Evolutionary conservation across 23 tunicate species (phyloP).

Genomic region (Aplidium turbinatum): DNA sequence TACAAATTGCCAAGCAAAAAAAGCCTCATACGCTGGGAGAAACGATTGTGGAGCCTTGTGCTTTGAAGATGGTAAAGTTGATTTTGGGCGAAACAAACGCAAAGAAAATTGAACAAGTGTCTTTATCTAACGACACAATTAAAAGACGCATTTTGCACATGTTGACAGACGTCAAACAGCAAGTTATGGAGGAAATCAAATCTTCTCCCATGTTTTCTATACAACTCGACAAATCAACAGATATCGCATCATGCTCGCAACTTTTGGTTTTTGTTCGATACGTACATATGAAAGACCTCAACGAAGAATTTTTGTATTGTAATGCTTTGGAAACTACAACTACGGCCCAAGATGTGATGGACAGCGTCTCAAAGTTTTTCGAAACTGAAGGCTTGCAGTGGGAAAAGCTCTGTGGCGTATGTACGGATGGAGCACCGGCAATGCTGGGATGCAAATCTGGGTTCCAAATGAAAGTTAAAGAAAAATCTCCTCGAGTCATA

Average conservation of each 20-base stretch:
- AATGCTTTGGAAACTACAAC: constrained; percentile 36
- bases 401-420: constrained; percentile 56
- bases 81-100: constrained; percentile 32
- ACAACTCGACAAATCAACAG: constrained; percentile 27
- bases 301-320: no score
- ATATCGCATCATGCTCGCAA: constrained; percentile 46
- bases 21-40: constrained; percentile 24
- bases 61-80: constrained; percentile 27
- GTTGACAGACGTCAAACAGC: constrained; percentile 39
- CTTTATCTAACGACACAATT: constrained; percentile 21
- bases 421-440: constrained; percentile 37
- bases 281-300: no score
- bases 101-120: constrained; percentile 27
- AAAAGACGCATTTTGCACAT: constrained; percentile 22
- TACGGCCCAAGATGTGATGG: constrained; percentile 40
- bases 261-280: no score
- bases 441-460: constrained; percentile 55
- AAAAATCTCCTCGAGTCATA: constrained; percentile 38
- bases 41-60: constrained; percentile 19
- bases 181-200: constrained; percentile 30
- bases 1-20: constrained; percentile 37
- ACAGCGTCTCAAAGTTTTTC: constrained; percentile 29
- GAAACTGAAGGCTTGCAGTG: constrained; percentile 30
- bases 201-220: constrained; percentile 35
- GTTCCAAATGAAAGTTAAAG: constrained; percentile 56